A percentile compares a stretch with the other conserved stretches of the same genome.
phyloP scores from a whole-genome alignment of 2,797 vertebrate species.

The Agapornis canus region DNA sequence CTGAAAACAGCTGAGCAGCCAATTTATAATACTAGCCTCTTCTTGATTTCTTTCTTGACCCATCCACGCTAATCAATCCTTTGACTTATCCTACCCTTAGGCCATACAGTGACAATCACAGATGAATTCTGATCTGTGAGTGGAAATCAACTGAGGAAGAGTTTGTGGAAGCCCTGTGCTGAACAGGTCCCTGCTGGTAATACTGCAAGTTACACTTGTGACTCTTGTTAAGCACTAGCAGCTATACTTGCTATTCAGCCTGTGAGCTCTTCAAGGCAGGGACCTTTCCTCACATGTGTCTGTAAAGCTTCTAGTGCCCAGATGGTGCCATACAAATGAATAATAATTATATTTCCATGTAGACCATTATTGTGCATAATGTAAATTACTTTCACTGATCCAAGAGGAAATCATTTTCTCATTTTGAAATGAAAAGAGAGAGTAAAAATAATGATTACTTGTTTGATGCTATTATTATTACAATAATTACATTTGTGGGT shows the following conservation, averaged over 20 bases:
- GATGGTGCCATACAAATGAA: conserved; percentile 51
- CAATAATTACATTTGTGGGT: conserved; percentile 58
- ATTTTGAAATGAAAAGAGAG: conserved; percentile 56
- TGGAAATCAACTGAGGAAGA: not conserved
- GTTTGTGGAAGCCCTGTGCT: not conserved
- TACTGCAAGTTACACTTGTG: not conserved
- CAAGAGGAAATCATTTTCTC: conserved; percentile 66
- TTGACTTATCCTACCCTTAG: not conserved
- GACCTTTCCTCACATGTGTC: conserved; percentile 26
- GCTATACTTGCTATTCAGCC: not conserved
- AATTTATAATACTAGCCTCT: not conserved
- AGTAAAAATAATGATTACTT: conserved; percentile 70
- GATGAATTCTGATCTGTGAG: not conserved
- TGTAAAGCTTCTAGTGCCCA: conserved; percentile 39
- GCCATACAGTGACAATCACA: not conserved
- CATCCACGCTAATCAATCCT: not conserved
- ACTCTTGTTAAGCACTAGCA: not conserved
- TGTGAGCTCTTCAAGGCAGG: not conserved
- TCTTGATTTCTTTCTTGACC: not conserved
- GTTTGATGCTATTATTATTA: conserved; percentile 46
- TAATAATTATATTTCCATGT: conserved; percentile 57
- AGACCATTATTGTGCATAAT: conserved; percentile 45
- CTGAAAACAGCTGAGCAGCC: not conserved
- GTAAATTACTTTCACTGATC: conserved; percentile 66
- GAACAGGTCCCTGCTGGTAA: not conserved